These are phyloP conservation scores for Phaetusa simplex DNA, from an alignment of 2,113 vertebrate genomes.

Conservation along the genomic window DNA sequence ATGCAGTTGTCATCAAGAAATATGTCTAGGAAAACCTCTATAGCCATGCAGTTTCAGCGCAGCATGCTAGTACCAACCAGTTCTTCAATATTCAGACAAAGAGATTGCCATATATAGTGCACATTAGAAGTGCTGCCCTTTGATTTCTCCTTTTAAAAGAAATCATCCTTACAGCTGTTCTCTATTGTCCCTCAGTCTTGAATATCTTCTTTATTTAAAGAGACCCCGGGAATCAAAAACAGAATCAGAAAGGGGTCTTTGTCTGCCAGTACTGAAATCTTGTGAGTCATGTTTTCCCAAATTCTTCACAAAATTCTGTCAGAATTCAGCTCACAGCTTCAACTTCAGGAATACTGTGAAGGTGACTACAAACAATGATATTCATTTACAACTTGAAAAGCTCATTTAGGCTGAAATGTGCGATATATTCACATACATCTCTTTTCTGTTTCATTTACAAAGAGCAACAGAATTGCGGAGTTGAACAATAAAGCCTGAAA, in stretches of 20 bases:
- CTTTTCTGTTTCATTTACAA: constrained; percentile 32
- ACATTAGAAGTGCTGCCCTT: constrained; percentile 19
- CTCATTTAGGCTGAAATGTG: neutral
- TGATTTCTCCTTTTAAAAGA: constrained; percentile 44
- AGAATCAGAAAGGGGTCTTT: constrained; percentile 50
- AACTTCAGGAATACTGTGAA: constrained; percentile 23
- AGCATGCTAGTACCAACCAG: neutral
- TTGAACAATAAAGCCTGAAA: constrained; percentile 51
- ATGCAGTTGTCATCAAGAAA: constrained; percentile 56
- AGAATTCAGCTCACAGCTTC: constrained; percentile 16
- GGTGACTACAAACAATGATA: constrained; percentile 28
- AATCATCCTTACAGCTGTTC: constrained; percentile 23
- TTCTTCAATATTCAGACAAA: constrained; percentile 43
- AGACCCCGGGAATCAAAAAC: constrained; percentile 10
- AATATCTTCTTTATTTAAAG: constrained; percentile 34
- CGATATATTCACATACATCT: neutral
- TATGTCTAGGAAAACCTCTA: constrained; percentile 40
- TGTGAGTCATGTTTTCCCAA: constrained; percentile 41
- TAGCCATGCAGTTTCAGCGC: constrained; percentile 4
- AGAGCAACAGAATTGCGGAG: neutral
- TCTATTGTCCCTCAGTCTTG: neutral
- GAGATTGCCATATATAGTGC: constrained; percentile 3
- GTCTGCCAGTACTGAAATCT: constrained; percentile 19
- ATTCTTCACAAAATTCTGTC: constrained; percentile 11
- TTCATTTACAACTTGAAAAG: constrained; percentile 18